Evolutionary conservation across 2,888 invertebrate genomes (phyloP).

Genomic region (Nemotelus nigrinus): DNA sequence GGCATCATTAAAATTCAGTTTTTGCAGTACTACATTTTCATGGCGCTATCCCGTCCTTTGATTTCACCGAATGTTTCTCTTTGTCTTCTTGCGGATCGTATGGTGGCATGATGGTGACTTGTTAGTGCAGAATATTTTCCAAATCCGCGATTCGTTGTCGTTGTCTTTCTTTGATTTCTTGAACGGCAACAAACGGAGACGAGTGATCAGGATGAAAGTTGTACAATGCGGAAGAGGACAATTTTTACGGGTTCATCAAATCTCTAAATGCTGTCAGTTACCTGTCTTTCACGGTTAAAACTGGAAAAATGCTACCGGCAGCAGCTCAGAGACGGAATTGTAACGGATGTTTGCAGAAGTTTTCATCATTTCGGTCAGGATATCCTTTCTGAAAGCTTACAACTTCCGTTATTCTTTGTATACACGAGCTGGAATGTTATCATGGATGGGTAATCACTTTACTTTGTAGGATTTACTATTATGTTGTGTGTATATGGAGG

Average conservation of each 20-base stretch:
- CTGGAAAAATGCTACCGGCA: slow-evolving; percentile 16
- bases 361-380: slow-evolving; percentile 25
- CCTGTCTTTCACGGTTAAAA: not conserved
- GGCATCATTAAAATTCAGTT: slow-evolving; percentile 32
- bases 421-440: too few species aligned
- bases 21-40: not conserved
- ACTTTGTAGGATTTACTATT: not conserved
- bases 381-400: slow-evolving; percentile 36
- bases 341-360: slow-evolving; percentile 22
- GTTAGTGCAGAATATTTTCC: slow-evolving; percentile 16
- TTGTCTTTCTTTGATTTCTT: not conserved
- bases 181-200: not conserved
- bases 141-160: not conserved
- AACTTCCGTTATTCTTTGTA: slow-evolving; percentile 34
- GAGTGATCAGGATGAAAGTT: not conserved
- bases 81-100: not conserved
- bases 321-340: not conserved
- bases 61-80: not conserved
- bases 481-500: not conserved
- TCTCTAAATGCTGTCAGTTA: slow-evolving; percentile 16
- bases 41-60: slow-evolving; percentile 1
- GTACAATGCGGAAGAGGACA: not conserved
- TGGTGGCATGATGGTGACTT: not conserved
- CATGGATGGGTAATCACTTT: not conserved
- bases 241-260: slow-evolving; percentile 28